Base-by-base conservation (phyloP, 2,888 invertebrate species). In the Hylaea fasciaria region DNA sequence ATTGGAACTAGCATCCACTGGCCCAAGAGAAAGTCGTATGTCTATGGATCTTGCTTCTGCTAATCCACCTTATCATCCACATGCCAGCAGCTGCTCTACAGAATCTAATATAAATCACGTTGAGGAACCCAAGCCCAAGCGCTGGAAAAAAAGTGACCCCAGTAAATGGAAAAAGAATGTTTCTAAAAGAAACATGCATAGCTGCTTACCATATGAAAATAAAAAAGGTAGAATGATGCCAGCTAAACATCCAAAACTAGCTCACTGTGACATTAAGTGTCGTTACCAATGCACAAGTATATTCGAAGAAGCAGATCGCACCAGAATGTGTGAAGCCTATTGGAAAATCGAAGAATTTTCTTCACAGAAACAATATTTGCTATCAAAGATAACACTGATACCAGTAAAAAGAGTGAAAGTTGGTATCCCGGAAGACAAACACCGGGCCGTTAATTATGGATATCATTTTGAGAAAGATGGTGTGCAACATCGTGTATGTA, bases 381-480 rank as follows among this genome's bases (percentile, higher is more conserved):
- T 7, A 5, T 5, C 7, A 47, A 47, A 41, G n/a, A 28, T 47
- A 17, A 32, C 5, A 47, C 1, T 28, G n/a, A n/a, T 32, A 8
- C 29, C 47, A 5, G n/a, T 13, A 48, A 54, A 59, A 53, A 47
- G 12, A 22, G 35, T 14, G 14, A 59, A 53, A 35, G 13, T 37
- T 41, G 44, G 44, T 40, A 54, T 60, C 50, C 40, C 54, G 28
- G 28, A 28, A 28, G 28, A 28, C 28, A 60, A 60, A 53, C 49
- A 54, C 29, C 54, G 49, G 46, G 29, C 22, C 50, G 55, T 47
- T 41, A 28, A 55, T 13, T 51, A 51, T 46, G 56, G 12, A 44
- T 56, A 61, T 35, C 55, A 61, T 52, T 61, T 61, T 46, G 17
- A 43, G 13, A 61, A 61, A 48, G 51, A 61, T 35, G 28, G 16